Conservation (phyloP, 2,113 vertebrate species). For the Butorides virescens region DNA sequence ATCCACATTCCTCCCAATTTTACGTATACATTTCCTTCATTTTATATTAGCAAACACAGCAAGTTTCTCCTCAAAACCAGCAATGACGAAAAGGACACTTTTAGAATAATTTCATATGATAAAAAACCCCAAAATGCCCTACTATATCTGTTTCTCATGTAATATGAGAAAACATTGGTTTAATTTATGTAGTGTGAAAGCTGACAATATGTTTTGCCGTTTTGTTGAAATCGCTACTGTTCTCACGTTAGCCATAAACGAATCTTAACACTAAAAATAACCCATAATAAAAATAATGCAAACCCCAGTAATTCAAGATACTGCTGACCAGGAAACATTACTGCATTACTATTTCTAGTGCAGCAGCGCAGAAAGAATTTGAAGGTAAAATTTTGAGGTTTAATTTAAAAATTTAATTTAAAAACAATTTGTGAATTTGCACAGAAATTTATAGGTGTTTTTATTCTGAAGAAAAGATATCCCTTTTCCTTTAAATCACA, state of each 20-base stretch:
- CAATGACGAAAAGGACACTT: not conserved
- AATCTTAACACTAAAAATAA: constrained; percentile 23
- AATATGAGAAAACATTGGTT: not conserved
- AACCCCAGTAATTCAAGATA: not conserved
- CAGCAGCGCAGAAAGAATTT: not conserved
- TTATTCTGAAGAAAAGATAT: not conserved
- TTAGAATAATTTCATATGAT: not conserved
- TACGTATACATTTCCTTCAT: not conserved
- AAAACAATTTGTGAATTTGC: not conserved
- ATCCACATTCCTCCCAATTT: not conserved
- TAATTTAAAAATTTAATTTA: not conserved
- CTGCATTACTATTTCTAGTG: not conserved
- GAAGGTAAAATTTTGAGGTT: not conserved
- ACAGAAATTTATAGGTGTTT: not conserved
- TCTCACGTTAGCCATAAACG: constrained; percentile 1
- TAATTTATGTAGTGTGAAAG: constrained; percentile 51
- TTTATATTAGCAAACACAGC: not conserved
- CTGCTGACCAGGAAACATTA: not conserved
- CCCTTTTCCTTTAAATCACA: not conserved
- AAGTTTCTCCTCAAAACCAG: not conserved
- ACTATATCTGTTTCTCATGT: not conserved
- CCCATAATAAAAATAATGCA: not conserved
- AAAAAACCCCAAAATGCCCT: not conserved
- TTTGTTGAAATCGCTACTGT: constrained; percentile 34
- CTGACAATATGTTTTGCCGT: constrained; percentile 32